Evolutionary conservation across 2,888 invertebrate genomes (phyloP), one percentile per base, ranked within the genome.

Genomic region (Calameuta idolon): DNA sequence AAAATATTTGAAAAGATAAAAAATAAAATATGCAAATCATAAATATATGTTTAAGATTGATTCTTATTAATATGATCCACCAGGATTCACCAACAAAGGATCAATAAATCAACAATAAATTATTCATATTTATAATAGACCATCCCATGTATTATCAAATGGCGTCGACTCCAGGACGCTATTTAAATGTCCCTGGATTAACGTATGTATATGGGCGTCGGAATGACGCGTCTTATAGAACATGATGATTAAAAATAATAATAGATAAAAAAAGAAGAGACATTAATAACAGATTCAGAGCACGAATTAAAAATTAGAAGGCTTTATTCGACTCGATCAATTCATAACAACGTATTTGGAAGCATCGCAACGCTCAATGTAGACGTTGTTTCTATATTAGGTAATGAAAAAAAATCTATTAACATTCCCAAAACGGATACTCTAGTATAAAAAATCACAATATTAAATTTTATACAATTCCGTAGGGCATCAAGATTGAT

Each of bases 211-310:
- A 23, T 9, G 23, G 23, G 9, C 23, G 55, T 9, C 55, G 55
- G 23, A 74, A 74, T 69, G 40, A 69, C 71, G 73, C 34, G 69
- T 80, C 75, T 35, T 37, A 75, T 77, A 69, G 76, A 77, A 75
- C 77, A 40, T 30, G n/a, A 76, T 11, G 80, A 75, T 75, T 77
- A 76, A 35, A 69, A 79, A 35, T 75, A 12, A 71, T 68, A 76
- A 69, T 80, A 80, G 80, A 79, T 77, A 75, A 81, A 77, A 77
- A 4, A 40, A 71, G 11, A 69, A 71, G 30, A 69, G 55, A 40
- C 40, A 75, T 75, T 55, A 75, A 76, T 73, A 71, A 78, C 1
- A 68, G 15, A 78, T 76, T 75, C 76, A 75, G 34, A 75, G 55
- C 76, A 76, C 76, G 76, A 35, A 15, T 55, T 0, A 55, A 55